phyloP scores from a whole-genome alignment of 2,888 invertebrate genomes.

The Fragum sueziense region DNA sequence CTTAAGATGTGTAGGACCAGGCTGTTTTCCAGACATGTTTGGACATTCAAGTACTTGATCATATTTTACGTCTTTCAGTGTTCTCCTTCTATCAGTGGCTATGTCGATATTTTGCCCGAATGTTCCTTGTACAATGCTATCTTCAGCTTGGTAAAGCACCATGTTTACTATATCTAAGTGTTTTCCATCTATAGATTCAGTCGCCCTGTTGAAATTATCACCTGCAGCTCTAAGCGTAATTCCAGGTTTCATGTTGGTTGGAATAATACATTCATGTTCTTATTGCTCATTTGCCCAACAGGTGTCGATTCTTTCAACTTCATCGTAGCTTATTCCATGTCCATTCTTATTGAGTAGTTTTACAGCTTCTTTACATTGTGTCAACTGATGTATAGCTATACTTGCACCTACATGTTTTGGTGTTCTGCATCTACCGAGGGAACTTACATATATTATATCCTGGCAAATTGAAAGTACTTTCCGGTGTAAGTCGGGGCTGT shows the following conservation, averaged over 20 bases:
- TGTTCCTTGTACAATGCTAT: background rate
- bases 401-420: slow-evolving; percentile 37
- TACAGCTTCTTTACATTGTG: slow-evolving; percentile 34
- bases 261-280: background rate
- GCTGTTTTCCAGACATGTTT: too few relatives aligned
- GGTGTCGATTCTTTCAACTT: slow-evolving; percentile 29
- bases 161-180: slow-evolving; percentile 1
- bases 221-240: slow-evolving; percentile 20
- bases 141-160: too few relatives aligned
- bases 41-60: background rate
- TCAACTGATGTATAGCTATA: slow-evolving; percentile 31
- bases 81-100: background rate
- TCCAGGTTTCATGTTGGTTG: slow-evolving; percentile 29
- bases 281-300: slow-evolving; percentile 21
- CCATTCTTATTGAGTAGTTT: slow-evolving; percentile 19
- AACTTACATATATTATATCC: slow-evolving; percentile 24
- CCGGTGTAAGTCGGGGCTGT: slow-evolving; percentile 8
- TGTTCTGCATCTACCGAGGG: slow-evolving; percentile 34
- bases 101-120: background rate
- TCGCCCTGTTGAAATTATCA: slow-evolving; percentile 35
- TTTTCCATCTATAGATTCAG: slow-evolving; percentile 24
- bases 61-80: background rate
- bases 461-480: slow-evolving; percentile 30
- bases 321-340: slow-evolving; percentile 31
- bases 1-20: too few relatives aligned